Evolutionary conservation across 2,797 vertebrate genomes (phyloP).

Genomic region (Tapirus indicus): DNA sequence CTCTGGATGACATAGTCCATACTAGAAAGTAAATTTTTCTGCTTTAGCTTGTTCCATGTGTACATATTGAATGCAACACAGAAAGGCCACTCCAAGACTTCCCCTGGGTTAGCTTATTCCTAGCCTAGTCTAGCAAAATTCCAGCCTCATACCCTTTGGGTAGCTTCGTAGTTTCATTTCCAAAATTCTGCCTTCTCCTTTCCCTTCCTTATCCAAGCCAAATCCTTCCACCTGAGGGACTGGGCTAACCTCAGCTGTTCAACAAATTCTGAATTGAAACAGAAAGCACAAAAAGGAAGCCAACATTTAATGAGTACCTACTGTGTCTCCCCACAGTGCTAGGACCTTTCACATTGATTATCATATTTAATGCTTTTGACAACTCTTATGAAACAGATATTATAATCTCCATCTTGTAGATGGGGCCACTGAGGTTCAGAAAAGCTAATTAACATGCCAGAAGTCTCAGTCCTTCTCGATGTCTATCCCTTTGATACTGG

Average conservation of each 20-base stretch:
- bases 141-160: background rate
- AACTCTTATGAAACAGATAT: slow-evolving; percentile 15
- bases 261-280: slow-evolving; percentile 12
- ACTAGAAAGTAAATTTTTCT: slow-evolving; percentile 50
- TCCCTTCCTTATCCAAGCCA: background rate
- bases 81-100: background rate
- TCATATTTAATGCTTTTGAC: slow-evolving; percentile 1
- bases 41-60: background rate
- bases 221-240: background rate
- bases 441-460: background rate
- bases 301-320: slow-evolving; percentile 1
- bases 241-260: background rate
- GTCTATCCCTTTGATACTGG: background rate
- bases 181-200: slow-evolving; percentile 9
- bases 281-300: background rate
- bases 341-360: background rate
- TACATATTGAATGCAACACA: slow-evolving; percentile 5
- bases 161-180: background rate
- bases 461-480: background rate
- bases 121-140: background rate
- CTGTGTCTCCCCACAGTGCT: background rate
- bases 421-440: background rate
- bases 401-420: background rate
- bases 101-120: background rate
- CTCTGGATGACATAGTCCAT: slow-evolving; percentile 36